Evolutionary conservation across 2,113 vertebrate species (phyloP), one percentile per base, ranked within the genome.

Genomic region (Beaufortia kweichowensis): DNA sequence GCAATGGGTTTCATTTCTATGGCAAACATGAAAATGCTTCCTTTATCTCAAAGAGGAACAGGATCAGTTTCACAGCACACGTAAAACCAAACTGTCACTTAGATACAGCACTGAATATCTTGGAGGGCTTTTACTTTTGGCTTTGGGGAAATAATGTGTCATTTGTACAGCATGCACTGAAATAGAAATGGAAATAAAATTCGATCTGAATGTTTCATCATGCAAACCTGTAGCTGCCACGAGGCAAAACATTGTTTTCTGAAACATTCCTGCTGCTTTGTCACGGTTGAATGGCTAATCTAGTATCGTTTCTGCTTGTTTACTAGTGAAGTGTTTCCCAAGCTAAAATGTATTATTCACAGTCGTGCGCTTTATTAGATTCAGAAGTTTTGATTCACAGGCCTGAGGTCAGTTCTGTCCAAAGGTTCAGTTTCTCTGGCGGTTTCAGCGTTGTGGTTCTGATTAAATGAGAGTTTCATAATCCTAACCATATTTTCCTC

Each of bases 61-160:
- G 12, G 3, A 15, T 65, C 15, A 46, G 41, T 48, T 31, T 68
- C 24, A 21, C 43, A 50, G 46, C 50, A 26, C 21, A n/a, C n/a
- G n/a, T n/a, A n/a, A n/a, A n/a, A n/a, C n/a, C n/a, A 68, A 55
- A 29, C 66, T 56, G 48, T 70, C 67, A 70, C n/a, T 35, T 35
- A 2, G n/a, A 23, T 53, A 33, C 23, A 11, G 29, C 28, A 35
- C 4, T 35, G 67, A 53, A 31, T 55, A 46, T 46, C 14, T 46
- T 46, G 41, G 4, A 46, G 14, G 3, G 11, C 12, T 46, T 46
- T 46, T 46, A 46, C 14, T 35, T 35, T 9, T 9, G 33, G 7
- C 33, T 35, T 35, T 9, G 7, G 6, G 33, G 7, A 35, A 46
- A 46, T 15, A 46, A 46, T 12, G 4, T 46, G 41, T 14, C 10